Evolutionary conservation across 1,140 invertebrate genomes (phyloP), one percentile per base, ranked within the genome.

Genomic region (Campoletis sonorensis): DNA sequence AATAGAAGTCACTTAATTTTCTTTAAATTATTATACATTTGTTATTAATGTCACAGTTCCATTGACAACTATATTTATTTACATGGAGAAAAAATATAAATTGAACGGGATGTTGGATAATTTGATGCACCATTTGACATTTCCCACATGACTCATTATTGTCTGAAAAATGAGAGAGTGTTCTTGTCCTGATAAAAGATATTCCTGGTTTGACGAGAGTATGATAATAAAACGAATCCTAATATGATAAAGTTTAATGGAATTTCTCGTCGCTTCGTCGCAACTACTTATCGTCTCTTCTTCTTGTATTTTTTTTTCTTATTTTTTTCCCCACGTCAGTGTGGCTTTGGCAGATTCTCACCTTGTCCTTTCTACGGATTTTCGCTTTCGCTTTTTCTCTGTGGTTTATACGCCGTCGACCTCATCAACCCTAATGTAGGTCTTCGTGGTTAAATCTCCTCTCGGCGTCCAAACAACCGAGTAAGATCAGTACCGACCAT

Each of bases 121-220:
- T 4, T 64, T 21, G 23, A 64, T 23, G n/a, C 23, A 21, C 16
- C 11, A 64, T 64, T 64, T 64, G n/a, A 16, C 58, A 23, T 64
- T 23, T 23, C 4, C 58, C 58, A 21, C 23, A 21, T 10, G 58
- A 4, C 16, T 10, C 21, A 64, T 64, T 64, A 64, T 4, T 4
- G 3, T 64, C 23, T 21, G 81, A 83, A 82, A 21, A 67, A 84
- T 68, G 81, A 81, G 83, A 80, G 85, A 88, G 84, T 87, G 87
- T 88, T 26, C 84, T 80, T 54, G 33, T 45, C 80, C 86, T 88
- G 87, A 88, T 88, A 88, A 88, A 88, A 37, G 82, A 83, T 85
- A 85, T 85, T 77, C n/a, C 85, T 85, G 80, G 83, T 86, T 85
- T 81, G 76, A 81, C 79, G 58, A 64, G n/a, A 64, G 85, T 79